Percentiles rank a stretch among this genome's conserved stretches.
Evolutionary conservation across 2,113 vertebrate species (phyloP).

Genomic region (Chaenogobius annularis): DNA sequence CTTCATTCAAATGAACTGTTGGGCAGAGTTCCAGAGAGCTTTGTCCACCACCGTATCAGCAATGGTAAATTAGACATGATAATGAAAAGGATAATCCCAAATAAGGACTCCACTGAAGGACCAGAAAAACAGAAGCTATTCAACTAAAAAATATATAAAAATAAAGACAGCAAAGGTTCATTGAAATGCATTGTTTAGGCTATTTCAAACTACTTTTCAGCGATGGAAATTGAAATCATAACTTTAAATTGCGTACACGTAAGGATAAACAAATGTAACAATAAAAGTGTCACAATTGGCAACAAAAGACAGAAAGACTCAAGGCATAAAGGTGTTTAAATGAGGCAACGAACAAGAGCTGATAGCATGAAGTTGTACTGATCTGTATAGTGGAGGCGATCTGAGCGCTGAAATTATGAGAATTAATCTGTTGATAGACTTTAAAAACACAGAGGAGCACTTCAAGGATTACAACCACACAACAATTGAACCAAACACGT

Average conservation of each 20-base stretch:
- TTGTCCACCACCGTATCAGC: not conserved
- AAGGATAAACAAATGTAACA: not conserved
- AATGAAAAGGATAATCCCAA: conserved; percentile 9
- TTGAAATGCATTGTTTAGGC: not conserved
- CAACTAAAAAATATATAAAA: not conserved
- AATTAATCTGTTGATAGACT: too few relatives aligned
- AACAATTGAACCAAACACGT: too few relatives aligned
- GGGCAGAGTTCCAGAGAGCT: conserved; percentile 17
- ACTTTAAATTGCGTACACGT: not conserved
- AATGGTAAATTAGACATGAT: conserved; percentile 1
- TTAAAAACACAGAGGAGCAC: too few relatives aligned
- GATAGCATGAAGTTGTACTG: too few relatives aligned
- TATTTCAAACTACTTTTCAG: not conserved
- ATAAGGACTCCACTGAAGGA: conserved; percentile 26
- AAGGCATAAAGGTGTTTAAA: too few relatives aligned
- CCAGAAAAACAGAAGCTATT: not conserved
- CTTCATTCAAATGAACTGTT: conserved; percentile 28
- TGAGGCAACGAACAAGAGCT: too few relatives aligned
- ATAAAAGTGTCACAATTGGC: too few relatives aligned
- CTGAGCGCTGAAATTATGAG: too few relatives aligned
- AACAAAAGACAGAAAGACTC: not conserved
- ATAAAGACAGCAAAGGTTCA: not conserved
- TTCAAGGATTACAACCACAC: too few relatives aligned
- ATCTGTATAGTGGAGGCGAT: too few relatives aligned
- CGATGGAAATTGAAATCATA: not conserved